Evolutionary conservation across 2,797 vertebrate genomes (phyloP).

Genomic region (Urophycis tenuis): DNA sequence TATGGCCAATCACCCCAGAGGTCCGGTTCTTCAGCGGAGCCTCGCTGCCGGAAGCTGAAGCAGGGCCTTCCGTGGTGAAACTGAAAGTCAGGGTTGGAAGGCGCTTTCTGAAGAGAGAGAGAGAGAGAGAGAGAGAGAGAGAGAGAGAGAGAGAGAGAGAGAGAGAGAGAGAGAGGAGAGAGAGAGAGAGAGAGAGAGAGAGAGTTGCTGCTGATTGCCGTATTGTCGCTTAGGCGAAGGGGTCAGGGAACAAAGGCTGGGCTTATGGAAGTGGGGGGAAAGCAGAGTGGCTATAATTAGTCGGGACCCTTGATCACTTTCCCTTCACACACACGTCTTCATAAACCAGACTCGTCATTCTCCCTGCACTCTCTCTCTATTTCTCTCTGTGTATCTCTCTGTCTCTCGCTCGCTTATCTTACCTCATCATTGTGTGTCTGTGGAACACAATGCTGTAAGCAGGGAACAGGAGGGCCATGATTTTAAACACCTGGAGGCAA

Average conservation of each 20-base stretch:
- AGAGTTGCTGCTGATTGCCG: constrained; percentile 54
- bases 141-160: too few species aligned
- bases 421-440: background rate
- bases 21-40: constrained; percentile 25
- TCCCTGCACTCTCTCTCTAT: background rate
- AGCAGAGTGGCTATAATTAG: background rate
- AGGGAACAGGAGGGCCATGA: background rate
- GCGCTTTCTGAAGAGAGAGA: constrained; percentile 15
- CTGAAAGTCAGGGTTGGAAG: constrained; percentile 10
- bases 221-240: constrained; percentile 50
- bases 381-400: background rate
- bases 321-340: background rate
- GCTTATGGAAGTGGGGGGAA: background rate
- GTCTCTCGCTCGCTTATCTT: background rate
- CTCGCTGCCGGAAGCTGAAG: constrained; percentile 17
- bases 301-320: background rate
- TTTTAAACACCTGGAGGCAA: background rate
- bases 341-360: background rate
- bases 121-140: too few species aligned
- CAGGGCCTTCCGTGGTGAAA: constrained; percentile 12
- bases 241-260: background rate
- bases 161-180: too few species aligned
- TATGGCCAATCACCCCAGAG: constrained; percentile 21
- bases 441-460: background rate
- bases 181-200: too few species aligned